Evolutionary conservation across 2,113 vertebrate species (phyloP).

Genomic region (Chamaetylas fuelleborni): DNA sequence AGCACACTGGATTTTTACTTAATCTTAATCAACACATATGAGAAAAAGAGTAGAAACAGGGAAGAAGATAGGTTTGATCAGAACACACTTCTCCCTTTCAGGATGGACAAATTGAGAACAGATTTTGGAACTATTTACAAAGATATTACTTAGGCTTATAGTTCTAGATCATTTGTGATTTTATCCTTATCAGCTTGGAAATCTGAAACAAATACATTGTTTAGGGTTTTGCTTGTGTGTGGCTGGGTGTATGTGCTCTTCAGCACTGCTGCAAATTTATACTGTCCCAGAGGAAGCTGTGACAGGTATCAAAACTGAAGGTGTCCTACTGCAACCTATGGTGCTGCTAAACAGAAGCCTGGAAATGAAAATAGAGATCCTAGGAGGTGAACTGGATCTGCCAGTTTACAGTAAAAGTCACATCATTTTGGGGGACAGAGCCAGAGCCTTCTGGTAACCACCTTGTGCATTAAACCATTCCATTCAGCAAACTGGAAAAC

Average conservation of each 20-base stretch:
- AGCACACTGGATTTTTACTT: not conserved
- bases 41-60: not conserved
- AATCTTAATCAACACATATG: not conserved
- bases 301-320: not conserved
- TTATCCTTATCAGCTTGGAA: not conserved
- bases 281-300: not conserved
- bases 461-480: not conserved
- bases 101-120: not conserved
- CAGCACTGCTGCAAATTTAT: not conserved
- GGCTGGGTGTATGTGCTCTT: not conserved
- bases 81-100: not conserved
- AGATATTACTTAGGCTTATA: not conserved
- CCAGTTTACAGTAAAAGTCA: not conserved
- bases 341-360: not conserved
- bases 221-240: not conserved
- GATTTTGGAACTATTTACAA: not conserved
- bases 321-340: rapidly evolving
- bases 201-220: not conserved
- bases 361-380: not conserved
- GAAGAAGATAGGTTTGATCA: not conserved
- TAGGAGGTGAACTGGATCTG: not conserved
- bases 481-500: not conserved
- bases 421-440: not conserved
- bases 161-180: not conserved
- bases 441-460: not conserved